Evolutionary conservation across 2,888 invertebrate genomes (phyloP).

Genomic region (Netelia virgata): DNA sequence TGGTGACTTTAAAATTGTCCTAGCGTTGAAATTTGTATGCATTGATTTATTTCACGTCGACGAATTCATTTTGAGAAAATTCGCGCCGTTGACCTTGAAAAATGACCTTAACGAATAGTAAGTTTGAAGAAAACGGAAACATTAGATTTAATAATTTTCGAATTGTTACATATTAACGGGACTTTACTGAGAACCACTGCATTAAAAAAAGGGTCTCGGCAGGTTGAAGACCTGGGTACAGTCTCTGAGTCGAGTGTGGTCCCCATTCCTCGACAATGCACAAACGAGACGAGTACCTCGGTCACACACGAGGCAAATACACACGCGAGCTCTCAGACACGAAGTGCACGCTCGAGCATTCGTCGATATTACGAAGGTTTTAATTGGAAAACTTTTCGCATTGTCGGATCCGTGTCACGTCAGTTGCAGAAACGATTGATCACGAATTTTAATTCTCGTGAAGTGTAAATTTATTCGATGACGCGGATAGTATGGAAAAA

Average conservation of each 20-base stretch:
- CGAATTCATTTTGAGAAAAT: too few relatives aligned
- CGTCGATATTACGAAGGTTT: conserved; percentile 66
- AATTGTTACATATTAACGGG: too few relatives aligned
- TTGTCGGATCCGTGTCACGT: conserved; percentile 40
- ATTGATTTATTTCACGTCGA: too few relatives aligned
- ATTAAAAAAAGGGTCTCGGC: conserved; percentile 19
- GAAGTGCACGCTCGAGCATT: conserved; percentile 43
- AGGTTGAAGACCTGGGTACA: conserved; percentile 1
- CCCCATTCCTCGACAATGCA: conserved; percentile 47
- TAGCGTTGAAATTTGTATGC: too few relatives aligned
- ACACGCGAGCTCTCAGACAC: background rate
- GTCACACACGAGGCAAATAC: background rate
- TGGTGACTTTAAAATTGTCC: background rate
- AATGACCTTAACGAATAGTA: too few relatives aligned
- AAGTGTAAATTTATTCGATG: background rate
- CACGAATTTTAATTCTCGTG: conserved; percentile 26
- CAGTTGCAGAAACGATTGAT: conserved; percentile 53
- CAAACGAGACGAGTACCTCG: conserved; percentile 6
- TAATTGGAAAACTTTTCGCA: conserved; percentile 67
- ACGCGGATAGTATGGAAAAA: background rate
- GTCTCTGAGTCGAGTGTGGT: conserved; percentile 10
- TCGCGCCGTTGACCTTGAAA: too few relatives aligned
- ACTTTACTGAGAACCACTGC: conserved; percentile 26
- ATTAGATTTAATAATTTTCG: too few relatives aligned
- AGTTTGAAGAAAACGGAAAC: too few relatives aligned